phyloP scores from a whole-genome alignment of 1,140 invertebrate species.

The Bilobella aurantiaca region DNA sequence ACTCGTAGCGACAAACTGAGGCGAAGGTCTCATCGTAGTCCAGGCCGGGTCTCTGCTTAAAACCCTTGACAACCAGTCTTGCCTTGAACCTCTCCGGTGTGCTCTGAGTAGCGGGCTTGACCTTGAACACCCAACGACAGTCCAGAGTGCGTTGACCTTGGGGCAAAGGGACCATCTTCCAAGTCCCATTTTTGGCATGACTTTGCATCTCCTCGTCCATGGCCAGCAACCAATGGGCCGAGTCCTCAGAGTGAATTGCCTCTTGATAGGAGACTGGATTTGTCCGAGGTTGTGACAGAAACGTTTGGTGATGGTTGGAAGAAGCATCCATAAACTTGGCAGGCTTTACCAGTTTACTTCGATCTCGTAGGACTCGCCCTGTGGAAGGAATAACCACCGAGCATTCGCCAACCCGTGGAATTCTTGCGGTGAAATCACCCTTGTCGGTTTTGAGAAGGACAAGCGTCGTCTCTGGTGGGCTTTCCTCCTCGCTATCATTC shows the following conservation, averaged over 20 bases:
- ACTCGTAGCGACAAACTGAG: constrained; percentile 38
- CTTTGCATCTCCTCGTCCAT: constrained; percentile 30
- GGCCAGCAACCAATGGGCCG: constrained; percentile 25
- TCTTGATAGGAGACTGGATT: constrained; percentile 22
- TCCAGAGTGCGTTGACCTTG: constrained; percentile 37
- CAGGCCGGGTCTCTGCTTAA: constrained; percentile 38
- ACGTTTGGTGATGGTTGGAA: too few relatives aligned
- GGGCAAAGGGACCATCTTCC: constrained; percentile 38
- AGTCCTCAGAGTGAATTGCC: constrained; percentile 18
- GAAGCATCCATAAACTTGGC: too few relatives aligned
- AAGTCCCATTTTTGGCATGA: constrained; percentile 29
- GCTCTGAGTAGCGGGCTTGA: constrained; percentile 36
- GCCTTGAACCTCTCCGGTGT: constrained; percentile 35
- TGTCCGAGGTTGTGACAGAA: not conserved
- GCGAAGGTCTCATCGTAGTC: constrained; percentile 42
- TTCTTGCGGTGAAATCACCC: not conserved
- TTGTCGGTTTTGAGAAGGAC: not conserved
- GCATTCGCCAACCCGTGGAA: not conserved
- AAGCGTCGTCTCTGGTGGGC: not conserved
- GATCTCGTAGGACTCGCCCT: not conserved
- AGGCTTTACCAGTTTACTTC: not conserved
- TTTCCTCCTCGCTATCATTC: not conserved
- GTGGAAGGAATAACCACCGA: not conserved
- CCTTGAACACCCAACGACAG: constrained; percentile 39
- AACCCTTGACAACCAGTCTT: constrained; percentile 41